A percentile compares a stretch with the other conserved stretches of the same genome.
phyloP scores from a whole-genome alignment of 1,140 invertebrate genomes.

The Catajapyx aquilonaris region DNA sequence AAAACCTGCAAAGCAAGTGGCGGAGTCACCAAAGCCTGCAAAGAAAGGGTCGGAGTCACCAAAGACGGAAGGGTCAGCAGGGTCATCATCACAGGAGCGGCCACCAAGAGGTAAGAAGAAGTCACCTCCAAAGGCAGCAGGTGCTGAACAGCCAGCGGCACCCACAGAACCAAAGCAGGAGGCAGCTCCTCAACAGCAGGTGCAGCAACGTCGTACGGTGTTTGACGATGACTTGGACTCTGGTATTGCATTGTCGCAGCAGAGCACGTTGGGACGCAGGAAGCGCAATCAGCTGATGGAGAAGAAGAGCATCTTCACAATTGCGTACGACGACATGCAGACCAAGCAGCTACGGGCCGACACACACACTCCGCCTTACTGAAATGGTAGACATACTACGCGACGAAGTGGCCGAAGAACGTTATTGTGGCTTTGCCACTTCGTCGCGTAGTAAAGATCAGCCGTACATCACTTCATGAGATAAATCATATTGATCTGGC shows the following conservation, averaged over 20 bases:
- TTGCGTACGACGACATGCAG: conserved; percentile 70
- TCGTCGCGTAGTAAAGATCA: too few relatives aligned
- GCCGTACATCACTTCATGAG: too few relatives aligned
- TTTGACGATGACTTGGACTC: conserved; percentile 46
- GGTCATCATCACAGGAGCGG: too few relatives aligned
- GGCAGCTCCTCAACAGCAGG: too few relatives aligned
- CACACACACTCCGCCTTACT: conserved; percentile 23
- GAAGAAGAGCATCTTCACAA: conserved; percentile 84
- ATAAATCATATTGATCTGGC: too few relatives aligned
- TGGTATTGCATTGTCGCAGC: conserved; percentile 42
- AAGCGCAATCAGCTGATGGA: conserved; percentile 50
- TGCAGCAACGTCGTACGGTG: not conserved
- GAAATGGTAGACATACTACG: too few relatives aligned
- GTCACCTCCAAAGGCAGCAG: too few relatives aligned
- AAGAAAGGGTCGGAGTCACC: conserved; percentile 19
- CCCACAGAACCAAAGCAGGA: not conserved
- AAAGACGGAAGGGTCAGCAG: not conserved
- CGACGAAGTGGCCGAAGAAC: too few relatives aligned
- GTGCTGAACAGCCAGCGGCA: too few relatives aligned
- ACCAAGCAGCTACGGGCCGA: conserved; percentile 35
- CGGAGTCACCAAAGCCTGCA: conserved; percentile 20
- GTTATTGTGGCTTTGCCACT: too few relatives aligned
- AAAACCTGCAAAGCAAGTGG: conserved; percentile 25
- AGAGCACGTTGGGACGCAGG: conserved; percentile 23
- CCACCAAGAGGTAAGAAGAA: too few relatives aligned